Conservation (phyloP, 2,797 vertebrate genomes). For the Bovichtus variegatus region DNA sequence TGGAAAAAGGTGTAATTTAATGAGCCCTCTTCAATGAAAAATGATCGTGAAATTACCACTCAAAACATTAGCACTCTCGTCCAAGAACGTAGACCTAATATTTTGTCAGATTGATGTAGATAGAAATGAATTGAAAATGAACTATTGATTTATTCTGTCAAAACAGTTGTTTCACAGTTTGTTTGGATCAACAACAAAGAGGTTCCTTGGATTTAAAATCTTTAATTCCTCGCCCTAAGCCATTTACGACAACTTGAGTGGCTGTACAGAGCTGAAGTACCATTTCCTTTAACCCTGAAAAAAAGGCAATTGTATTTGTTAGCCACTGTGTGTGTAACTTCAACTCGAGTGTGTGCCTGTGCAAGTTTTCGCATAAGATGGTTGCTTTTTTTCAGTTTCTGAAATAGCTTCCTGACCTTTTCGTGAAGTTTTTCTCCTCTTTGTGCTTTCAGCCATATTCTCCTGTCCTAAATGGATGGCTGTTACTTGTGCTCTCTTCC, state of each 20-base stretch:
- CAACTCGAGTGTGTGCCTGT: constrained; percentile 17
- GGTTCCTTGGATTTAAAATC: constrained; percentile 20
- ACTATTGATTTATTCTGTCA: neutral
- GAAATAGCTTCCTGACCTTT: constrained; percentile 77
- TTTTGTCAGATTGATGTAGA: constrained; percentile 1
- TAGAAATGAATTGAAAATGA: neutral
- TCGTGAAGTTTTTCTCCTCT: constrained; percentile 58
- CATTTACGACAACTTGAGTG: constrained; percentile 43
- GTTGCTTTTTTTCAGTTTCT: constrained; percentile 42
- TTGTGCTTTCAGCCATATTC: constrained; percentile 67
- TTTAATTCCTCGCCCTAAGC: constrained; percentile 38
- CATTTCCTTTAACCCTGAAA: constrained; percentile 45
- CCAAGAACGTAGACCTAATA: neutral
- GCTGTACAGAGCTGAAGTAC: constrained; percentile 40
- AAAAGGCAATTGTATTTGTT: constrained; percentile 52
- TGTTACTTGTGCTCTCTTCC: constrained; percentile 44
- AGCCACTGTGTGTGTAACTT: neutral
- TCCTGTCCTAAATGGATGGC: constrained; percentile 62
- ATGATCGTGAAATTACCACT: neutral
- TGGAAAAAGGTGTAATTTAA: neutral
- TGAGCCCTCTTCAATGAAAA: neutral
- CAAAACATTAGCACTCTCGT: neutral
- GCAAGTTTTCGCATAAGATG: constrained; percentile 32
- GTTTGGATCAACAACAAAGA: constrained; percentile 7
- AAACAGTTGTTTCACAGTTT: constrained; percentile 12